Percentiles rank a stretch among this genome's conserved stretches.
Evolutionary conservation across 2,888 invertebrate genomes (phyloP).

Genomic region (Muschampia plurimacula): DNA sequence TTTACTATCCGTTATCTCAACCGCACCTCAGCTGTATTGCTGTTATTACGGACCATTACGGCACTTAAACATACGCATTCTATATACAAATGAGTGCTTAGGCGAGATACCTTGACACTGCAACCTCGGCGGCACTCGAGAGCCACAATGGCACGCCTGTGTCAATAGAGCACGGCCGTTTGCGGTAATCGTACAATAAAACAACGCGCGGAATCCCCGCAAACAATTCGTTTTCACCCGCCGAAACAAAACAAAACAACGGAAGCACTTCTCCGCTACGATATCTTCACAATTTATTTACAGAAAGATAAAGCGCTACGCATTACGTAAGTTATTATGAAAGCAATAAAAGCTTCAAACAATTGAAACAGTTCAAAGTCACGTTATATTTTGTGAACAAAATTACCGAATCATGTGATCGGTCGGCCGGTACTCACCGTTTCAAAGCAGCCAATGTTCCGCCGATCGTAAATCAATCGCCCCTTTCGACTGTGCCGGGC

Average conservation of each 20-base stretch:
- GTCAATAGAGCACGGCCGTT: constrained; percentile 71
- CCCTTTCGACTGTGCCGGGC: constrained; percentile 64
- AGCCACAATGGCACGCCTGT: constrained; percentile 65
- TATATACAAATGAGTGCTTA: constrained; percentile 52
- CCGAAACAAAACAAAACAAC: constrained; percentile 62
- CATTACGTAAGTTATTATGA: constrained; percentile 38
- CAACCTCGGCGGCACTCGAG: constrained; percentile 58
- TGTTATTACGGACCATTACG: constrained; percentile 39
- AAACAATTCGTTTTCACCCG: constrained; percentile 57
- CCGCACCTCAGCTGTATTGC: constrained; percentile 23
- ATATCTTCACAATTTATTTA: constrained; percentile 29
- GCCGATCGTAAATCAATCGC: constrained; percentile 68
- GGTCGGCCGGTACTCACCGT: constrained; percentile 66
- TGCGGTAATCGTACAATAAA: constrained; percentile 65
- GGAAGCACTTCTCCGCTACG: constrained; percentile 31
- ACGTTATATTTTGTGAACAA: constrained; percentile 48
- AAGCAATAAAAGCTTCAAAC: constrained; percentile 42
- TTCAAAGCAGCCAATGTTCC: constrained; percentile 63
- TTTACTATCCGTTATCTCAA: constrained; percentile 28
- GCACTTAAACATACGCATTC: constrained; percentile 43
- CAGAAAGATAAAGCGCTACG: constrained; percentile 4
- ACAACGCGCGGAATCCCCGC: constrained; percentile 60
- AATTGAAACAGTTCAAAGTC: constrained; percentile 26
- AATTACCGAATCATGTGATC: constrained; percentile 50
- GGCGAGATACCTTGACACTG: constrained; percentile 72